Evolutionary conservation across 2,888 invertebrate genomes (phyloP), one percentile per base, ranked within the genome.

Genomic region (Trimorus sp.): DNA sequence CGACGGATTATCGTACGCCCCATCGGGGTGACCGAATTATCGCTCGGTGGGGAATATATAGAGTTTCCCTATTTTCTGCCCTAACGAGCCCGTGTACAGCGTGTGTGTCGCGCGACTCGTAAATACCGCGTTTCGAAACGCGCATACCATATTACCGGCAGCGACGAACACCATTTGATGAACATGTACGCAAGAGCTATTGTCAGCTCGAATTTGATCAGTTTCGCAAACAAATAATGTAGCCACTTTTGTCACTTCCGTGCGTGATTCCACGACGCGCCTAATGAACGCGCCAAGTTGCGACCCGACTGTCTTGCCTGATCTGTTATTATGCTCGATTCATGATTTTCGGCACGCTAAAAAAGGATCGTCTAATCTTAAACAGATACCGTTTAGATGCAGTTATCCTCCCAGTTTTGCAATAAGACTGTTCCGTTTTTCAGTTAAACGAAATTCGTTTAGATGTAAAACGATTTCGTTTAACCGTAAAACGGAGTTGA

Each of bases 11-110:
- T 85, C 86, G 83, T 80, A 77, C 83, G 81, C 81, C 77, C 84
- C 78, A 83, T 85, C 85, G 85, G 84, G 87, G 85, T 87, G 86
- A 86, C 83, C 87, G 86, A 86, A 88, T 87, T 86, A 86, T 87
- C 84, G 83, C 75, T 79, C 78, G 83, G 77, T 73, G 84, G 84
- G 75, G 83, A 80, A 80, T 83, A 68, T 79, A 71, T 48, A 76
- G 76, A 79, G 59, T 70, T 60, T 74, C 65, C 75, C 76, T 81
- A 85, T 84, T 82, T 84, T 85, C 83, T 82, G 74, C 75, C 84
- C 85, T 81, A 71, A 56, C 82, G 79, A 84, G 70, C 65, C 73
- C 63, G 70, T 66, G 69, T 81, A 71, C 40, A 15, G 60, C 66
- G 73, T 70, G 78, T 42, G 68, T 65, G 59, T 59, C 63, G 59